Evolutionary conservation across 2,113 vertebrate genomes (phyloP).

Genomic region (Cyrtonyx montezumae): DNA sequence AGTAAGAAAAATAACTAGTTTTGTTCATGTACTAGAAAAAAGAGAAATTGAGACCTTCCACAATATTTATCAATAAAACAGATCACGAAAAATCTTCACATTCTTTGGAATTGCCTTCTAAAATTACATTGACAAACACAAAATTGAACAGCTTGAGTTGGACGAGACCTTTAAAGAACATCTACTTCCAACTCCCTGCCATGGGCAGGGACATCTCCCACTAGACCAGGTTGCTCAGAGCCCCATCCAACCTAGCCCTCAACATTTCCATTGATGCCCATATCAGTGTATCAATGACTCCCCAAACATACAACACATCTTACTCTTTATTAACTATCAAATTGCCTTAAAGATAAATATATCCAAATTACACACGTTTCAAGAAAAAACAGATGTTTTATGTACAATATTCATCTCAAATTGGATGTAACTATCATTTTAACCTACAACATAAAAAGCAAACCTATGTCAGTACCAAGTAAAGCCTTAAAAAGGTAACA

Average conservation of each 20-base stretch:
- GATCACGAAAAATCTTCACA: background rate
- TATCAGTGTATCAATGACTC: background rate
- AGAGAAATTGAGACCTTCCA: background rate
- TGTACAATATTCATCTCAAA: conserved; percentile 77
- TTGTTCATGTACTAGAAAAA: background rate
- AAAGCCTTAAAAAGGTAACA: conserved; percentile 79
- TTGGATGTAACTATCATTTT: conserved; percentile 77
- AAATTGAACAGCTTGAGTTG: background rate
- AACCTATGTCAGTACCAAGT: conserved; percentile 72
- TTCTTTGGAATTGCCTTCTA: background rate
- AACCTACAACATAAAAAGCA: conserved; percentile 74
- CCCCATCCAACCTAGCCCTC: background rate
- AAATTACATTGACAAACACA: background rate
- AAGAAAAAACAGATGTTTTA: conserved; percentile 74
- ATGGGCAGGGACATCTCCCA: background rate
- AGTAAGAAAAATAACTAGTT: background rate
- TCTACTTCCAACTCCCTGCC: background rate
- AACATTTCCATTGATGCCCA: background rate
- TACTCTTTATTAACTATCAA: conserved; percentile 85
- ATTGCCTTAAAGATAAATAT: conserved; percentile 84
- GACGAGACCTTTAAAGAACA: background rate
- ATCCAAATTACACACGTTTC: conserved; percentile 74
- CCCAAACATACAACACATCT: conserved; percentile 43
- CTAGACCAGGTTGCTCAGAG: background rate
- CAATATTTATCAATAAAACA: background rate